Base-by-base conservation (phyloP, 53 echinoderm and acorn worm species). In the Paracentrotus lividus region DNA sequence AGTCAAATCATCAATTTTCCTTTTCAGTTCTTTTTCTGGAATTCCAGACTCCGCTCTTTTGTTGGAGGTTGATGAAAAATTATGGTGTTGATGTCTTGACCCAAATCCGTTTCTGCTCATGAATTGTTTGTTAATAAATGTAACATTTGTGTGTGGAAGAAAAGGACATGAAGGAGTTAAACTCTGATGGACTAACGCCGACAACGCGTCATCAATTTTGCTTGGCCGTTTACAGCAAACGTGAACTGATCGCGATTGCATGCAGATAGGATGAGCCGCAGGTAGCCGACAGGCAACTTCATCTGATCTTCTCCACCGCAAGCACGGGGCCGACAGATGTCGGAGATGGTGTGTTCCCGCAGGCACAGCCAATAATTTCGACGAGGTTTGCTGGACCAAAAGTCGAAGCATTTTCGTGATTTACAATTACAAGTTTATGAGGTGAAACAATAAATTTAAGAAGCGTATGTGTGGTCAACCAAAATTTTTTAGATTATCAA, bases 1-100 rank as follows among this genome's bases (percentile, higher is more conserved):
- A n/a, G 94, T 96, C 51, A 97, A 54, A 38, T 88, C 87, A 8
- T 96, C 96, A 54, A 97, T 96, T 69, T 94, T 93, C 81, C 92
- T 96, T 77, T 94, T 95, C 78, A 95, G 52, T 49, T 95, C 95
- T 49, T 92, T 90, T 81, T 93, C 94, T 1, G 95, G 87, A 3
- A 97, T 67, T 43, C 95, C 94, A 42, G 72, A 14, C 72, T 88
- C 53, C 43, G 88, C 12, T 8, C 18, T 13, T 59, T 24, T 15
- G 61, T 38, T 88, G 56, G 88, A 88, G 42, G 8, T 42, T 29
- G 40, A 72, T 38, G 69, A 69, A 69, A 72, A 40, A 38, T 72
- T 10, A 16, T 40, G 15, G 72, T 36, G 21, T 5, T 40, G 40
- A 72, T 36, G 38, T 36, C 20, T 38, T 18, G 72, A 38, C 21